Evolutionary conservation across 2,113 vertebrate species (phyloP), one percentile per base, ranked within the genome.

Genomic region (Aptenodytes forsteri): DNA sequence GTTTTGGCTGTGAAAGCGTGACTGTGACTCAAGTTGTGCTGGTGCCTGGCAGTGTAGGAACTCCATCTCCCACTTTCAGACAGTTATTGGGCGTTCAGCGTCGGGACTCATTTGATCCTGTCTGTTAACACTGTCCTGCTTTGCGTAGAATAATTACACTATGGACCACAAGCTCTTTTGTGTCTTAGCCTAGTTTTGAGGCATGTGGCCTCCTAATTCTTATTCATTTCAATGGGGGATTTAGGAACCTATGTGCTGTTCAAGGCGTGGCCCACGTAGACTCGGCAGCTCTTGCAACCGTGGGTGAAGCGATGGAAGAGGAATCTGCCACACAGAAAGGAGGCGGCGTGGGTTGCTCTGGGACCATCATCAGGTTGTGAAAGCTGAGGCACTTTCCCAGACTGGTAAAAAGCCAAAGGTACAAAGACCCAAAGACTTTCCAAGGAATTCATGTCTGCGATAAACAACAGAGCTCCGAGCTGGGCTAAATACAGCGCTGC

Each of bases 341-440:
- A 84, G 47, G 18, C 4, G 1, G 16, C 0, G 2, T 22, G 16
- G 20, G 32, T 7, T 73, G 9, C 49, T 90, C 44, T 0, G 0
- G 9, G 61, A 73, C 76, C 56, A 89, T 80, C 67, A 15, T 30
- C 25, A 47, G 50, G 52, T 2, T 92, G 55, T 82, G 84, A 93
- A 96, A 79, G 29, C 86, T 23, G 44, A 81, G 79, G 22, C 36
- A 4, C 34, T 80, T 71, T 70, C 67, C 79, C 78, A 95, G 71
- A 11, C 38, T 88, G 64, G 75, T 70, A 34, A 73, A 80, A 89
- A 96, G 93, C 81, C 97, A 93, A 79, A 87, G 59, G 75, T 80
- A 47, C 58, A 86, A 89, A 85, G 27, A 23, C 73, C 44, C 20
- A 0, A 85, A 95, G 44, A 13, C 32, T 85, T 85, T 20, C 71